A percentile compares a stretch with the other conserved stretches of the same genome.
These are phyloP conservation scores for Cinclus mexicanus DNA, from an alignment of 2,113 vertebrate species.

Conservation along the genomic window DNA sequence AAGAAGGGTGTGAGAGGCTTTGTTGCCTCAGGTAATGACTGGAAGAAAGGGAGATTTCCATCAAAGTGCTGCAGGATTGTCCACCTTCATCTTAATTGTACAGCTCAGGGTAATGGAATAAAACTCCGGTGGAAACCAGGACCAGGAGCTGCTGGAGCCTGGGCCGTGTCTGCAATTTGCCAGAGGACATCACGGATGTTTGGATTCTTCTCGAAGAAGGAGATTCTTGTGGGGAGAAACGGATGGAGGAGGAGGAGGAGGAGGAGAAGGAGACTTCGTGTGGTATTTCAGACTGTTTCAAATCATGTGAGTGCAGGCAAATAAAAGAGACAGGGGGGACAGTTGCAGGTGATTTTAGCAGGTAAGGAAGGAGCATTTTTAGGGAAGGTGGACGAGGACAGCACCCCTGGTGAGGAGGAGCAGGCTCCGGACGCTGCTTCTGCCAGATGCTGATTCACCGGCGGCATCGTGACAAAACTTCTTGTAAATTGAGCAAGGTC, in stretches of 20 bases:
- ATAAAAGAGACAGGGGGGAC: accelerated
- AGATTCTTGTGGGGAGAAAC: background rate
- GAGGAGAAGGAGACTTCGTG: background rate
- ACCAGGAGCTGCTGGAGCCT: background rate
- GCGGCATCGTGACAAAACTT: background rate
- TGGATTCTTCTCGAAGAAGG: background rate
- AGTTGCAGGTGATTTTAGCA: background rate
- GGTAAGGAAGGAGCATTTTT: background rate
- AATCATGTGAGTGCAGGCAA: too few relatives aligned
- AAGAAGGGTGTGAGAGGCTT: background rate
- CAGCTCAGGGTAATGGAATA: background rate
- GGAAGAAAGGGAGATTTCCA: background rate
- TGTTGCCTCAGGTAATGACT: background rate
- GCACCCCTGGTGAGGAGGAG: background rate
- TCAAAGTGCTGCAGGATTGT: background rate
- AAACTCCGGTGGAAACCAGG: background rate
- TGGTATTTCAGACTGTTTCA: accelerated
- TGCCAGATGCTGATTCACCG: background rate
- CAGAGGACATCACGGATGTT: accelerated
- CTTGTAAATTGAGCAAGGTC: background rate
- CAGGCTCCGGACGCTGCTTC: background rate
- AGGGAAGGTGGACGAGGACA: background rate
- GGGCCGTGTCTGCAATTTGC: accelerated
- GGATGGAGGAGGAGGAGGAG: background rate
- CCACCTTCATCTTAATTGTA: accelerated